These are phyloP conservation scores for Leptestheria dahalacensis DNA, from an alignment of 1,140 invertebrate species.

Conservation along the genomic window DNA sequence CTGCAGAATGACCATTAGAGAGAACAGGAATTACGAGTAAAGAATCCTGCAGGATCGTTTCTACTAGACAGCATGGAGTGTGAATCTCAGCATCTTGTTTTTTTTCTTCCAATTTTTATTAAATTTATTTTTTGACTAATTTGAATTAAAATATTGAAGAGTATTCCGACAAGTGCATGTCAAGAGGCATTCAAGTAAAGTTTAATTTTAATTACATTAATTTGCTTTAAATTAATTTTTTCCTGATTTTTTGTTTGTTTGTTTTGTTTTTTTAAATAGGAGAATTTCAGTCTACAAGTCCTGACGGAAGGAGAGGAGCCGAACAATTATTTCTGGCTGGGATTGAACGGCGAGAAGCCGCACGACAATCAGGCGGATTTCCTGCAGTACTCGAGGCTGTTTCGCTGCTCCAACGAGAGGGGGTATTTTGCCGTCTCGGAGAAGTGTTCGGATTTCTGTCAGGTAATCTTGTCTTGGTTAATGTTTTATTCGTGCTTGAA, in stretches of 20 bases:
- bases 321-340: conserved; percentile 98
- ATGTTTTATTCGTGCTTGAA: neutral
- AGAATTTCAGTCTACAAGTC: conserved; percentile 68
- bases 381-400: conserved; percentile 86
- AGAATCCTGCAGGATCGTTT: too few species aligned
- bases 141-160: neutral
- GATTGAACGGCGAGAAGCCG: conserved; percentile 75
- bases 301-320: conserved; percentile 95
- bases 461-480: conserved; percentile 41
- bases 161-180: neutral
- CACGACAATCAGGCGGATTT: conserved; percentile 82
- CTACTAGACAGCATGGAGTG: neutral
- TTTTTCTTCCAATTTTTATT: neutral
- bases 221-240: neutral
- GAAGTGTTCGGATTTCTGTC: conserved; percentile 99
- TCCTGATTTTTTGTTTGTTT: too few species aligned
- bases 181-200: neutral
- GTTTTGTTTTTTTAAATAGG: conserved; percentile 27
- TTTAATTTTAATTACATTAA: neutral
- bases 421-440: conserved; percentile 98
- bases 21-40: too few species aligned
- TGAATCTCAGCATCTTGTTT: neutral
- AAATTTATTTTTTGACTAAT: neutral
- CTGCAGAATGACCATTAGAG: too few species aligned
- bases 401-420: conserved; percentile 97